Percentiles rank a stretch among this genome's conserved stretches.
Evolutionary conservation across 2,113 vertebrate genomes (phyloP).

Genomic region (Dromaius novaehollandiae): DNA sequence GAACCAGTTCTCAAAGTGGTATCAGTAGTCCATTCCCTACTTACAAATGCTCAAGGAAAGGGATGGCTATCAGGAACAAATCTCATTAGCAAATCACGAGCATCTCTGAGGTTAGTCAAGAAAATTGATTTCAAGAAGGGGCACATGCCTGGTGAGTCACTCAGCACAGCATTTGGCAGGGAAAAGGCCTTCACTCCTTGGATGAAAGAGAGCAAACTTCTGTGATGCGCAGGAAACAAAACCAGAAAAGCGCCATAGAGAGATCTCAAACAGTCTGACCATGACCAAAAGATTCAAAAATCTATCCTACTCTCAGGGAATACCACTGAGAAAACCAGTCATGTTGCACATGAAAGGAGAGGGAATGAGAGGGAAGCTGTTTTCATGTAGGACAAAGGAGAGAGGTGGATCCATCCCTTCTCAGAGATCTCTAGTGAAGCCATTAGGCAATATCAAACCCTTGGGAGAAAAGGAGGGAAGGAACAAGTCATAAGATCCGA

Average conservation of each 20-base stretch:
- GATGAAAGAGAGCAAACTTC: neutral
- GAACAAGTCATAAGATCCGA: neutral
- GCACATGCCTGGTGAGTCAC: neutral
- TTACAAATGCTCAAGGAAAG: neutral
- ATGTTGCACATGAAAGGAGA: neutral
- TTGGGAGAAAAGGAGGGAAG: neutral
- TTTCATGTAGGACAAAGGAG: neutral
- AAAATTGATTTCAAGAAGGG: neutral
- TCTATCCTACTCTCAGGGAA: neutral
- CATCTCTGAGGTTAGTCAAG: neutral
- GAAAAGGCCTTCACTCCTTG: neutral
- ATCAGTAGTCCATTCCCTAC: neutral
- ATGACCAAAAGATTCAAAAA: neutral
- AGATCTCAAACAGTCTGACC: neutral
- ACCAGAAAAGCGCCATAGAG: neutral
- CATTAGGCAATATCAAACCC: neutral
- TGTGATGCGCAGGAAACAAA: neutral
- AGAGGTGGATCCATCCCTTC: neutral
- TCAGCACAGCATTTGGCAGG: neutral
- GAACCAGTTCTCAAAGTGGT: neutral
- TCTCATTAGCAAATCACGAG: neutral
- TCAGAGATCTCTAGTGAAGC: neutral
- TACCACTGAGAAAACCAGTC: neutral
- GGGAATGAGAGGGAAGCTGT: neutral
- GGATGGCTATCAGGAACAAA: neutral